These are phyloP conservation scores for Eonycteris spelaea DNA, from an alignment of 2,113 vertebrate genomes.

Conservation along the genomic window DNA sequence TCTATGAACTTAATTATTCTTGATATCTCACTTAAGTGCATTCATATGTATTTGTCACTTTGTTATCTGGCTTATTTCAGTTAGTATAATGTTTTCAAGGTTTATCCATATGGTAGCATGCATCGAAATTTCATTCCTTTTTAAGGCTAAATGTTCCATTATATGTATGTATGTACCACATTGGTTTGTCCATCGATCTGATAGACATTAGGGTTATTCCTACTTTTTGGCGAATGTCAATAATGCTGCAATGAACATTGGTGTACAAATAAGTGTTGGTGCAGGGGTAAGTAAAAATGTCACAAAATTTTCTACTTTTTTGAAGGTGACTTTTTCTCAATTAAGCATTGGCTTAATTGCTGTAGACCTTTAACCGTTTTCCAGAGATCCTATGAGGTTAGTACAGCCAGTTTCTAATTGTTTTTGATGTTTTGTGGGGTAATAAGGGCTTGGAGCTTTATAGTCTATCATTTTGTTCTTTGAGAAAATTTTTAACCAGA, in stretches of 20 bases:
- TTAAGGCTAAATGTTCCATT: neutral
- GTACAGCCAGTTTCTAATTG: rapidly evolving
- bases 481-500: neutral
- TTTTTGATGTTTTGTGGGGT: neutral
- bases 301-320: neutral
- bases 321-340: neutral
- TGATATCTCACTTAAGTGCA: neutral
- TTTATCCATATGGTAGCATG: neutral
- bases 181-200: neutral
- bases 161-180: neutral
- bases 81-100: neutral
- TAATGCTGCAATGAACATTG: neutral
- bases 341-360: neutral
- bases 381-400: neutral
- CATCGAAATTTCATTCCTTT: neutral
- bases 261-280: neutral
- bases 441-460: neutral
- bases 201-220: neutral
- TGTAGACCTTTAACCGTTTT: neutral
- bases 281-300: rapidly evolving
- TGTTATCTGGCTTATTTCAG: neutral
- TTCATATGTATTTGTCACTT: neutral
- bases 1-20: neutral
- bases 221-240: neutral
- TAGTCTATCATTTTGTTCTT: neutral